A percentile compares a stretch with the other conserved stretches of the same genome.
Evolutionary conservation across 2,113 vertebrate genomes (phyloP).

Genomic region (Toxostoma redivivum): DNA sequence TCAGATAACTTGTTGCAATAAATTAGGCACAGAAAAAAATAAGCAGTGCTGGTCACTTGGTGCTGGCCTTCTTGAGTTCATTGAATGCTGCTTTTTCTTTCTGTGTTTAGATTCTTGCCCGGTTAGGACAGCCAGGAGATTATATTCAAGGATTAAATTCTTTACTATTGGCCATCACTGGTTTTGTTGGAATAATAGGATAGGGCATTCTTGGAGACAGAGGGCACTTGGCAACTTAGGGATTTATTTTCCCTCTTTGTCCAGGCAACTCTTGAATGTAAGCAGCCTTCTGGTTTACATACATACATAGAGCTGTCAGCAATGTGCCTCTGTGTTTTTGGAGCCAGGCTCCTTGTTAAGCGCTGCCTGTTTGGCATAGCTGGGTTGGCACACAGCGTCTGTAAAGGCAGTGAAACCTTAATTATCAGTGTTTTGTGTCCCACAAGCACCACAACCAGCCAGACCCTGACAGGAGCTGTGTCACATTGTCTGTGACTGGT

Average conservation of each 20-base stretch:
- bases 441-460: not conserved
- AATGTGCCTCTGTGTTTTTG: not conserved
- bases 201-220: not conserved
- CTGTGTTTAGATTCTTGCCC: not conserved
- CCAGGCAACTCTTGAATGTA: not conserved
- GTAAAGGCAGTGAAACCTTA: not conserved
- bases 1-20: not conserved
- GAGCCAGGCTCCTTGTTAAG: not conserved
- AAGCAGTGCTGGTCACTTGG: not conserved
- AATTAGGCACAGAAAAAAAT: not conserved
- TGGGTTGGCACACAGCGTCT: not conserved
- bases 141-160: not conserved
- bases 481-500: not conserved
- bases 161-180: not conserved
- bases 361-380: not conserved
- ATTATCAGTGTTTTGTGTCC: not conserved
- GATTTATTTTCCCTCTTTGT: not conserved
- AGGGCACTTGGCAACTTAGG: not conserved
- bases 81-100: not conserved
- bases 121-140: not conserved
- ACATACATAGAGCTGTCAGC: not conserved
- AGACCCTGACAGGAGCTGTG: not conserved
- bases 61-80: not conserved
- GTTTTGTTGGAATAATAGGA: not conserved
- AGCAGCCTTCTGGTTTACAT: not conserved